Conservation (phyloP, 2,113 vertebrate species). For the Dryoscopus gambensis region DNA sequence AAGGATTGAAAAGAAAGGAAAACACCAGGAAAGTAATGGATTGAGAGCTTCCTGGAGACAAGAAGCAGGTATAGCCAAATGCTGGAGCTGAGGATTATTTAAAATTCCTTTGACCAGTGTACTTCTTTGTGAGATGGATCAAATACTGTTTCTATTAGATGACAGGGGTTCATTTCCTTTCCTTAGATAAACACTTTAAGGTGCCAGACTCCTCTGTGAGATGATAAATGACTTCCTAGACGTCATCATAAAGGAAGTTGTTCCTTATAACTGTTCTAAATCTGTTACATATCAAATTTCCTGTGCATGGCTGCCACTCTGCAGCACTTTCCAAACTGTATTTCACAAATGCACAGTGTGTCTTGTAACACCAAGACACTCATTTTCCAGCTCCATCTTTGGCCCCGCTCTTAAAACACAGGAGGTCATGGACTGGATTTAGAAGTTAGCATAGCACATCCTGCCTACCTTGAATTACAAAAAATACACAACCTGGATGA, state of each 20-base stretch:
- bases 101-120: slow-evolving; percentile 59
- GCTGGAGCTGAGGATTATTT: slow-evolving; percentile 43
- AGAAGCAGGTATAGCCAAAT: slow-evolving; percentile 61
- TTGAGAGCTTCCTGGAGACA: slow-evolving; percentile 58
- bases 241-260: slow-evolving; percentile 62
- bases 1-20: slow-evolving; percentile 52
- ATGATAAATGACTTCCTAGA: slow-evolving; percentile 77
- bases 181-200: slow-evolving; percentile 74
- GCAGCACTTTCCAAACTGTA: background rate
- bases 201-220: slow-evolving; percentile 66
- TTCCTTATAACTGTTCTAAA: slow-evolving; percentile 53
- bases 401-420: background rate
- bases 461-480: slow-evolving; percentile 44
- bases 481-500: slow-evolving; percentile 14
- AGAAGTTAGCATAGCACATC: background rate
- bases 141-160: slow-evolving; percentile 64
- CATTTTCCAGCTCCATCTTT: background rate
- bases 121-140: slow-evolving; percentile 48
- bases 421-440: background rate
- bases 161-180: slow-evolving; percentile 73
- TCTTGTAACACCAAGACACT: background rate
- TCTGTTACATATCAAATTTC: slow-evolving; percentile 57
- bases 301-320: slow-evolving; percentile 14
- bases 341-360: background rate
- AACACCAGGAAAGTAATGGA: slow-evolving; percentile 51